Evolutionary conservation across 1,140 invertebrate genomes (phyloP), one percentile per base, ranked within the genome.

Genomic region (Drosophila pruinosa): DNA sequence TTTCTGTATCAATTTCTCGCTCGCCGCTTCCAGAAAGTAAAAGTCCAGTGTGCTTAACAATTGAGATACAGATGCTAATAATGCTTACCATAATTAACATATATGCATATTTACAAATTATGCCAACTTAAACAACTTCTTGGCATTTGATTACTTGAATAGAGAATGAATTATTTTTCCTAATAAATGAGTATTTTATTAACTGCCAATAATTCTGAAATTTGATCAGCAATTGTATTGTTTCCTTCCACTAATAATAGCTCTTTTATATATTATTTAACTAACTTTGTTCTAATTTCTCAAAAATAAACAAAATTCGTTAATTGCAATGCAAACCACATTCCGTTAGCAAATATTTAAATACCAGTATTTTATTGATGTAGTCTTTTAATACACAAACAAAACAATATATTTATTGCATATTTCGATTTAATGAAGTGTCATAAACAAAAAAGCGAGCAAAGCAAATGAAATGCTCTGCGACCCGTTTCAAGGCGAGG

Each of bases 31-130:
- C 50, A 21, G 59, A 82, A 81, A 81, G 78, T 81, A 81, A 81
- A 69, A 81, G 78, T 76, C 43, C 54, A 67, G 62, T 67, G 62
- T 72, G 69, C 62, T 47, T 24, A 59, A 72, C n/a, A n/a, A n/a
- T n/a, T n/a, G n/a, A n/a, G n/a, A n/a, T n/a, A n/a, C n/a, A n/a
- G n/a, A n/a, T n/a, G n/a, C n/a, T n/a, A n/a, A n/a, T n/a, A n/a
- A n/a, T n/a, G n/a, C n/a, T n/a, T n/a, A n/a, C n/a, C n/a, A n/a
- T n/a, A n/a, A n/a, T n/a, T n/a, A n/a, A n/a, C n/a, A n/a, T n/a
- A n/a, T n/a, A n/a, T n/a, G n/a, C n/a, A n/a, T n/a, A n/a, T n/a
- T n/a, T n/a, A n/a, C n/a, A n/a, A n/a, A n/a, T n/a, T n/a, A n/a
- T n/a, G n/a, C n/a, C n/a, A n/a, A n/a, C n/a, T n/a, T n/a, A n/a